Percentiles rank a stretch among this genome's conserved stretches.
Evolutionary conservation across 2,888 invertebrate genomes (phyloP).

Genomic region (Branchellion lobata): DNA sequence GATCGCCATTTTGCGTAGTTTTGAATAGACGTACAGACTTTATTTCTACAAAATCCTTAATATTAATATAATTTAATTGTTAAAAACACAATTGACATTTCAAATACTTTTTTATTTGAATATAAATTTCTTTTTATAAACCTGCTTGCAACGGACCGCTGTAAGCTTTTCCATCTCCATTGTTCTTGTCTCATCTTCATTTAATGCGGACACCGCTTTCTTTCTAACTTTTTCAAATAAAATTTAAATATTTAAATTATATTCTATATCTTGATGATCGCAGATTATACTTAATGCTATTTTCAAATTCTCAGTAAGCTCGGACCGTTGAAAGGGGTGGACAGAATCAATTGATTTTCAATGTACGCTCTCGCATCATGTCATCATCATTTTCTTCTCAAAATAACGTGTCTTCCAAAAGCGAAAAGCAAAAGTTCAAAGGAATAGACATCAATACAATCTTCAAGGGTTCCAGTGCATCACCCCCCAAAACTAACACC

Average conservation of each 20-base stretch:
- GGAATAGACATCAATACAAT: constrained; percentile 96
- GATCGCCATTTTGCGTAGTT: constrained; percentile 44
- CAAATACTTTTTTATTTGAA: constrained; percentile 4
- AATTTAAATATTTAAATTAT: not conserved
- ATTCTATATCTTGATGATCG: not conserved
- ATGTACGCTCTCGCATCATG: constrained; percentile 91
- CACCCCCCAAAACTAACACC: constrained; percentile 62
- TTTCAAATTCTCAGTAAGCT: constrained; percentile 33
- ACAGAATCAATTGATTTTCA: constrained; percentile 70
- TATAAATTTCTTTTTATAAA: constrained; percentile 32
- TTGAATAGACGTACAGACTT: constrained; percentile 28
- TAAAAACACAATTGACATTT: constrained; percentile 23
- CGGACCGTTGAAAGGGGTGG: constrained; percentile 76
- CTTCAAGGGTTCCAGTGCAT: constrained; percentile 71
- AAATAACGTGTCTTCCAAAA: constrained; percentile 63
- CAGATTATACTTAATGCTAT: not conserved
- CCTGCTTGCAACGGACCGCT: constrained; percentile 44
- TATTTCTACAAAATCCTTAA: not conserved
- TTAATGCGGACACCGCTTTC: not conserved
- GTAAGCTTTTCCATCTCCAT: constrained; percentile 35
- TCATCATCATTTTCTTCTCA: constrained; percentile 78
- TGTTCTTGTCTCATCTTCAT: not conserved
- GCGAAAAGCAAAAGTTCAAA: constrained; percentile 88
- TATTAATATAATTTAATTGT: not conserved
- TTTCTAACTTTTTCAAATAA: not conserved